These are phyloP conservation scores for Saccostrea glomerata DNA, from an alignment of 1,140 invertebrate genomes.

Conservation along the genomic window DNA sequence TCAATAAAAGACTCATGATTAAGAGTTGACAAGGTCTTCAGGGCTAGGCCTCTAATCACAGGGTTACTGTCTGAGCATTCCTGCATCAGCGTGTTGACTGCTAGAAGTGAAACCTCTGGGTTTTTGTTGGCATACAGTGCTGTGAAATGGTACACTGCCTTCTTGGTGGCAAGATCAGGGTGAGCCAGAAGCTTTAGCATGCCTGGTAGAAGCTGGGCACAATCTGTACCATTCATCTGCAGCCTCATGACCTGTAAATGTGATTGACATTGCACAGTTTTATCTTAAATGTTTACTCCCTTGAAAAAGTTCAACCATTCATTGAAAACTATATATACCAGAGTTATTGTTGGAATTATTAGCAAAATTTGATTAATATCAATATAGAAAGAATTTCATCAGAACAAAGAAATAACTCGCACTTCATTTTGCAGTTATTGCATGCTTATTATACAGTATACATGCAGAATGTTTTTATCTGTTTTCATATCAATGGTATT, in stretches of 20 bases:
- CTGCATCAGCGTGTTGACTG: slow-evolving; percentile 68
- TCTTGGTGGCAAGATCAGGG: slow-evolving; percentile 68
- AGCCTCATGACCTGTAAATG: slow-evolving; percentile 48
- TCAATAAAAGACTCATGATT: slow-evolving; percentile 62
- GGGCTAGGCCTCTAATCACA: slow-evolving; percentile 66
- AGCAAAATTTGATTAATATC: neutral
- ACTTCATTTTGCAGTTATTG: too few species aligned
- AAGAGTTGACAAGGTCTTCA: slow-evolving; percentile 67
- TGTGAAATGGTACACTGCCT: slow-evolving; percentile 65
- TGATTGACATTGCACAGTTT: neutral
- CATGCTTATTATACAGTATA: too few species aligned
- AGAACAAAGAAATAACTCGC: too few species aligned
- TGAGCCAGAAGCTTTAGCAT: slow-evolving; percentile 69
- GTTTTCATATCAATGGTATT: neutral
- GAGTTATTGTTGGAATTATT: neutral
- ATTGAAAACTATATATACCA: neutral
- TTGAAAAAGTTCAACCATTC: neutral
- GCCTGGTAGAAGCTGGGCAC: slow-evolving; percentile 55
- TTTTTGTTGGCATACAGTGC: slow-evolving; percentile 55
- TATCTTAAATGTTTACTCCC: neutral
- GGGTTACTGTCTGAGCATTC: slow-evolving; percentile 70
- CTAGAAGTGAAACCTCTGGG: slow-evolving; percentile 64
- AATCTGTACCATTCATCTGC: slow-evolving; percentile 53
- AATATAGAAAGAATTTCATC: neutral
- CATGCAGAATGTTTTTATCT: neutral